These are phyloP conservation scores for Pseudochirops cupreus DNA, from an alignment of 2,797 vertebrate species.

Conservation along the genomic window DNA sequence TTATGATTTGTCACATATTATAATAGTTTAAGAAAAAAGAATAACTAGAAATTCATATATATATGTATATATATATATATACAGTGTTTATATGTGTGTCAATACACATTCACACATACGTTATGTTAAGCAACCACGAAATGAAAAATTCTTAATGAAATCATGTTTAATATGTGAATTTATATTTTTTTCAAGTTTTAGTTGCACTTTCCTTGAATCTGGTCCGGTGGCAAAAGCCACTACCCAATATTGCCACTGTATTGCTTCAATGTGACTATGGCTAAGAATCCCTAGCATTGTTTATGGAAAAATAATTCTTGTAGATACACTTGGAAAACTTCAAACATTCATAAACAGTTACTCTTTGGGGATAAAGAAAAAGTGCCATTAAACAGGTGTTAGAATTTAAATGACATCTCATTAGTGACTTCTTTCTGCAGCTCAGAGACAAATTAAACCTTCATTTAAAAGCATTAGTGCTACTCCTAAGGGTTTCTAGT, in stretches of 20 bases:
- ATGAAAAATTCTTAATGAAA: constrained; percentile 77
- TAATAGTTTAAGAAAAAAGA: constrained; percentile 81
- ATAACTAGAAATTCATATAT: constrained; percentile 72
- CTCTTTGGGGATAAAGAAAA: constrained; percentile 88
- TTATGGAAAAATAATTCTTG: constrained; percentile 87
- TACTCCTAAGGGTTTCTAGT: constrained; percentile 86
- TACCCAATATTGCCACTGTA: constrained; percentile 72
- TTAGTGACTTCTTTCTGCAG: constrained; percentile 87
- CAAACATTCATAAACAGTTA: constrained; percentile 89
- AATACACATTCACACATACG: constrained; percentile 38
- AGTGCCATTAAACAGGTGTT: constrained; percentile 91
- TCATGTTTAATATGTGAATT: constrained; percentile 80
- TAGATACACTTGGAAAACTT: constrained; percentile 85
- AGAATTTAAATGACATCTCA: constrained; percentile 90
- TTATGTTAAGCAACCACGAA: constrained; percentile 79
- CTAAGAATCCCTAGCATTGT: constrained; percentile 81
- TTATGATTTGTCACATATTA: constrained; percentile 45
- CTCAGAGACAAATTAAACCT: constrained; percentile 88
- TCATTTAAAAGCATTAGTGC: constrained; percentile 88
- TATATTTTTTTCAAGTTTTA: constrained; percentile 74
- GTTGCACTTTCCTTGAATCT: constrained; percentile 71
- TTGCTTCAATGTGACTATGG: constrained; percentile 65
- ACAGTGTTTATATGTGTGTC: constrained; percentile 54
- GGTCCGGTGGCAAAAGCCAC: constrained; percentile 78
- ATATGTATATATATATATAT: constrained; percentile 54